Conservation (phyloP, 2,113 vertebrate species). For the Catagonus wagneri region DNA sequence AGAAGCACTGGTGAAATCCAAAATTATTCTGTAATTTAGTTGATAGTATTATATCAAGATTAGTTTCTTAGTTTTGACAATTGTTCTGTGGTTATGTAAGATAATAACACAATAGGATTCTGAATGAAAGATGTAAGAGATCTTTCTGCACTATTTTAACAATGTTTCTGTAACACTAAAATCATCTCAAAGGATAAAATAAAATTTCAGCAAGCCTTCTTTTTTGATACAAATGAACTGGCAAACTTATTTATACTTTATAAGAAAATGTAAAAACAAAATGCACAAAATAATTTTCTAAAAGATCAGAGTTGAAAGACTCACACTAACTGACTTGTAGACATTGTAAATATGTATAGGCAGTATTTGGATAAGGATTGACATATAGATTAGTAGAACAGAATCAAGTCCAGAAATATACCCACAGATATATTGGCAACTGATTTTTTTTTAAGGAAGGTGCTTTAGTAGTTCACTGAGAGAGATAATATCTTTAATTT, state of each 20-base stretch:
- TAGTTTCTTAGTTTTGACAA: background rate
- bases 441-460: background rate
- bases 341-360: background rate
- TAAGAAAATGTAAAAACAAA: background rate
- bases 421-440: background rate
- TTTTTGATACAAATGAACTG: background rate
- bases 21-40: background rate
- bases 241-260: slow-evolving; percentile 11
- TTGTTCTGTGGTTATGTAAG: background rate
- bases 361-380: too few relatives aligned
- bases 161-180: background rate
- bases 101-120: background rate
- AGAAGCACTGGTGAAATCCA: background rate
- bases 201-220: background rate
- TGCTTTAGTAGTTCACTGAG: background rate
- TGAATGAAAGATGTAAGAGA: background rate
- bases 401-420: background rate
- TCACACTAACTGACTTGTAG: background rate
- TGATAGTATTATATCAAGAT: background rate
- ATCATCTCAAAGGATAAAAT: slow-evolving; percentile 28
- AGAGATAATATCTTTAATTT: too few relatives aligned
- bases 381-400: too few relatives aligned
- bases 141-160: background rate
- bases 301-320: background rate
- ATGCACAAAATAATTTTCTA: background rate